Conservation (phyloP, 2,888 invertebrate species). For the Pterostichus niger region DNA sequence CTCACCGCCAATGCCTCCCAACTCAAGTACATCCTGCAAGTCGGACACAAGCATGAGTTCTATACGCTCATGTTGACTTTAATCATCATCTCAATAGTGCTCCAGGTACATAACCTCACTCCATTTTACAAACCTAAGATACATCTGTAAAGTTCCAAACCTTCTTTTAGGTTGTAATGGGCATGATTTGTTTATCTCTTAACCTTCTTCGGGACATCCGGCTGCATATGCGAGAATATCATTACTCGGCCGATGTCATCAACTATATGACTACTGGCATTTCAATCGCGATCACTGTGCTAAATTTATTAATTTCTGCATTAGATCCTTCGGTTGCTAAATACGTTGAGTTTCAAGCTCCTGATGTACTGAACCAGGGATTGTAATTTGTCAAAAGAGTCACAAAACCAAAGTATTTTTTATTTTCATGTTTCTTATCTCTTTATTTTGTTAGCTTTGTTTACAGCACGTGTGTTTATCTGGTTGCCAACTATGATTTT, state of each 20-base stretch:
- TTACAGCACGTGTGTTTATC: neutral
- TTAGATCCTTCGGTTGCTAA: conserved; percentile 86
- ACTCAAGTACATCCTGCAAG: conserved; percentile 91
- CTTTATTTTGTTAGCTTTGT: neutral
- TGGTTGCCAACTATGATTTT: neutral
- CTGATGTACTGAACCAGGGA: conserved; percentile 46
- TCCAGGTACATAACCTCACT: conserved; percentile 83
- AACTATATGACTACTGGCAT: conserved; percentile 86
- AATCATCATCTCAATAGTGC: conserved; percentile 89
- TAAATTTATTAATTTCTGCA: conserved; percentile 88
- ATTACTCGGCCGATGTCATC: conserved; percentile 83
- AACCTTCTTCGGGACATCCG: conserved; percentile 89
- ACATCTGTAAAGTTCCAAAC: neutral
- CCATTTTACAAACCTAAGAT: neutral
- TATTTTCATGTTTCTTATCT: neutral
- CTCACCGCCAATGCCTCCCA: conserved; percentile 94
- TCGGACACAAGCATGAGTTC: conserved; percentile 91
- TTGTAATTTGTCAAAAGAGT: conserved; percentile 46
- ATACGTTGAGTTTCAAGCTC: conserved; percentile 75
- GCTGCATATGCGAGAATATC: conserved; percentile 85
- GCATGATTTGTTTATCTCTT: conserved; percentile 85
- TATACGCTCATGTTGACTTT: conserved; percentile 89
- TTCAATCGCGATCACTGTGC: conserved; percentile 86
- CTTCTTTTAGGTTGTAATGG: conserved; percentile 83
- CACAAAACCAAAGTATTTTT: conserved; percentile 61